Conservation (phyloP, 2,113 vertebrate genomes). For the Crotalus viridis region DNA sequence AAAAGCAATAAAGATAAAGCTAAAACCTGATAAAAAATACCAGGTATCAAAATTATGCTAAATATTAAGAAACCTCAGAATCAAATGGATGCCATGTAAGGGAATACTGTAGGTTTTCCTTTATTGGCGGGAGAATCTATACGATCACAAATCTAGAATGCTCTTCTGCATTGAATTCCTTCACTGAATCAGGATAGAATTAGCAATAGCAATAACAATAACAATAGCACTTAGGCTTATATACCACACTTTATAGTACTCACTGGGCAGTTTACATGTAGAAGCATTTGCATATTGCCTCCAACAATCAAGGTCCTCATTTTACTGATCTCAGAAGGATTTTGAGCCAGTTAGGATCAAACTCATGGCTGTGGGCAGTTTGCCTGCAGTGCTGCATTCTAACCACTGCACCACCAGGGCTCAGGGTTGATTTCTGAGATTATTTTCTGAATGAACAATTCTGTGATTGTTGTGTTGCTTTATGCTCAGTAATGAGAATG, state of each 20-base stretch:
- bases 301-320: no score
- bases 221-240: background rate
- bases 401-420: no score
- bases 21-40: background rate
- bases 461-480: background rate
- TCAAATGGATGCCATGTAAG: background rate
- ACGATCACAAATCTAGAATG: background rate
- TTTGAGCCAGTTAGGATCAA: no score
- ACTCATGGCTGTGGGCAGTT: no score
- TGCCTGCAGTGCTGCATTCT: no score
- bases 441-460: background rate
- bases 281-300: background rate
- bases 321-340: no score
- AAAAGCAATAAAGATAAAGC: background rate
- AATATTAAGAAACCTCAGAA: background rate
- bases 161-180: background rate
- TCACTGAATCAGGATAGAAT: background rate
- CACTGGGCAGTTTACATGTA: background rate
- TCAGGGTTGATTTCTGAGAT: background rate
- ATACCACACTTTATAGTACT: background rate
- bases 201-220: no score
- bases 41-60: background rate
- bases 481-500: background rate
- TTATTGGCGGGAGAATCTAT: background rate
- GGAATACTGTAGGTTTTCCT: background rate